Percentiles rank a stretch among this genome's conserved stretches.
Conservation (phyloP, 2,888 invertebrate genomes). For the Chloroclysta siterata region DNA sequence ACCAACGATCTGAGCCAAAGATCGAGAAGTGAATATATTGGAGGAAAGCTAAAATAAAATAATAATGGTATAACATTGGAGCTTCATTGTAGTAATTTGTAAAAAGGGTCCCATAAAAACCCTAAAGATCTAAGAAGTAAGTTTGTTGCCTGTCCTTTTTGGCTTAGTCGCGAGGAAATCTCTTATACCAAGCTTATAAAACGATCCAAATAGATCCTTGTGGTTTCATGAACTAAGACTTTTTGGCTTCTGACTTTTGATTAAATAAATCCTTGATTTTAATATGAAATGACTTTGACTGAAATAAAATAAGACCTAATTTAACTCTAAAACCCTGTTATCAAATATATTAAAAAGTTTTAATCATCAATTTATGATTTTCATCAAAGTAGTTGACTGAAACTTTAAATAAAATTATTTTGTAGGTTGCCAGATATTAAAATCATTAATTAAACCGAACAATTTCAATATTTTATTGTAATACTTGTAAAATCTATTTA, state of each 20-base stretch:
- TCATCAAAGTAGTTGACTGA: background rate
- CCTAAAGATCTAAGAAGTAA: background rate
- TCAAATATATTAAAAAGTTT: conserved; percentile 1
- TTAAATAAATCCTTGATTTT: background rate
- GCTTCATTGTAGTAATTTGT: background rate
- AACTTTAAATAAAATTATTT: no score
- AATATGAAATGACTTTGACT: background rate
- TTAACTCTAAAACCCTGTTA: background rate
- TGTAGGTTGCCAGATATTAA: no score
- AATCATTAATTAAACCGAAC: conserved; percentile 3
- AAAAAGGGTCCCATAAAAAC: background rate
- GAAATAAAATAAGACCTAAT: background rate
- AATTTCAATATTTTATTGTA: conserved; percentile 21
- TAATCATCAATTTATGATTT: background rate
- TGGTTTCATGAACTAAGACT: background rate
- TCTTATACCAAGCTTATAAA: background rate
- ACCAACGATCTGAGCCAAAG: no score
- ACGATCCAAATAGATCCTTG: background rate
- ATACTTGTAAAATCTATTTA: conserved; percentile 19
- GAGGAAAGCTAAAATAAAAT: no score
- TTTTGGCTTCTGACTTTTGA: background rate
- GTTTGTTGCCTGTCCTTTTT: background rate
- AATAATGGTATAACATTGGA: background rate
- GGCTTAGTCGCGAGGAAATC: background rate
- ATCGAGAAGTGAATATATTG: no score